phyloP scores from a whole-genome alignment of 2,888 invertebrate species.

The Nezara viridula region DNA sequence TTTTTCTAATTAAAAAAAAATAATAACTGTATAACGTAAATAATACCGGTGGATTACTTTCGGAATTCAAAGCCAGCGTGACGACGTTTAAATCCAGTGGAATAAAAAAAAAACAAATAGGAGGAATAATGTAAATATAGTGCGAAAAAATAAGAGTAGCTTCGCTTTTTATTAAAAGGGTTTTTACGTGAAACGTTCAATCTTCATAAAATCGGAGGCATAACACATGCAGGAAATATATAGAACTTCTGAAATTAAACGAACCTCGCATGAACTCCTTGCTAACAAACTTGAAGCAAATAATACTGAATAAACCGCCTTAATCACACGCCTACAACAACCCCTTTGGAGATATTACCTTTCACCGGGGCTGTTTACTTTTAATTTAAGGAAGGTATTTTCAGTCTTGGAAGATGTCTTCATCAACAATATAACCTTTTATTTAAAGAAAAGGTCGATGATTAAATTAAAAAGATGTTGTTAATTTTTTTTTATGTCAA shows the following conservation, averaged over 20 bases:
- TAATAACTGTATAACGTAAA: no score
- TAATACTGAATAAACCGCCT: neutral
- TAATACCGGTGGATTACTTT: no score
- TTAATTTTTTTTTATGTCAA: no score
- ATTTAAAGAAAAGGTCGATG: neutral
- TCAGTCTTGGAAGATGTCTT: neutral
- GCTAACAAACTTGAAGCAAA: conserved; percentile 14
- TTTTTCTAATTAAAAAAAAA: no score
- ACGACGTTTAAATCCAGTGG: no score
- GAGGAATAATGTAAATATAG: no score
- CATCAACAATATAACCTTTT: neutral
- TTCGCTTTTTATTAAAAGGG: no score
- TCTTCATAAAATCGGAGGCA: neutral
- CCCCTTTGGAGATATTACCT: neutral
- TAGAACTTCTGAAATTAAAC: neutral
- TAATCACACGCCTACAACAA: neutral
- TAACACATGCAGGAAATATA: neutral
- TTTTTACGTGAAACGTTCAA: no score
- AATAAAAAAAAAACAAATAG: no score
- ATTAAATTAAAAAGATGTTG: neutral
- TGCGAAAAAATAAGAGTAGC: no score
- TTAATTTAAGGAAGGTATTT: neutral
- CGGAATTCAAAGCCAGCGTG: no score
- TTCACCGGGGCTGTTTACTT: neutral
- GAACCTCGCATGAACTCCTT: neutral